A percentile compares a stretch with the other conserved stretches of the same genome.
Evolutionary conservation across 2,113 vertebrate genomes (phyloP).

Genomic region (Balaeniceps rex): DNA sequence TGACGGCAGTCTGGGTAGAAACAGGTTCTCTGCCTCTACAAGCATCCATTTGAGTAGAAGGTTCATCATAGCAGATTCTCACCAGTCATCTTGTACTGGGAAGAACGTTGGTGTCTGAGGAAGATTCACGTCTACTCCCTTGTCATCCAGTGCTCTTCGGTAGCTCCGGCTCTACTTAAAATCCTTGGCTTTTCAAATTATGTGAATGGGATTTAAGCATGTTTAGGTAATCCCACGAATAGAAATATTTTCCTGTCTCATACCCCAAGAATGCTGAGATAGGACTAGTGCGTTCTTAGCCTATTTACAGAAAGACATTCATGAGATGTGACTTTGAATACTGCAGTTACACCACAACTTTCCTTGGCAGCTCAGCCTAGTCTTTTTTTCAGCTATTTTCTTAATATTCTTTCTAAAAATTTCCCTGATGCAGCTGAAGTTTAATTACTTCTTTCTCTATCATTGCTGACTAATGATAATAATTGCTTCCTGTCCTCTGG

Average conservation of each 20-base stretch:
- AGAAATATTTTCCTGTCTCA: not conserved
- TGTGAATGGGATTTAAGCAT: not conserved
- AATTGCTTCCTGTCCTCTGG: conserved; percentile 50
- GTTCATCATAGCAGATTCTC: not conserved
- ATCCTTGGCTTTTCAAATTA: not conserved
- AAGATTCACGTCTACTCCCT: not conserved
- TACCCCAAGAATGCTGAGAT: not conserved
- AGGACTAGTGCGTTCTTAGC: not conserved
- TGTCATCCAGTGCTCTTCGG: not conserved
- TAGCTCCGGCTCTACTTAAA: not conserved
- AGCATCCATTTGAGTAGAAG: not conserved
- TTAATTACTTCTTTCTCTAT: conserved; percentile 52
- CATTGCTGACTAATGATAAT: conserved; percentile 63
- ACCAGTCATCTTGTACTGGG: not conserved
- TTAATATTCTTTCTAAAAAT: not conserved
- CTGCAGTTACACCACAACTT: not conserved
- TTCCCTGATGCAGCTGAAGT: conserved; percentile 48
- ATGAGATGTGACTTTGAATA: not conserved
- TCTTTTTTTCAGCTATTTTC: not conserved
- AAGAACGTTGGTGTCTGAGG: not conserved
- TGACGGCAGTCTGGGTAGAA: not conserved
- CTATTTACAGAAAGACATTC: not conserved
- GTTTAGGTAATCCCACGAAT: not conserved
- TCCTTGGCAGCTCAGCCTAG: not conserved
- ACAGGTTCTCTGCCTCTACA: not conserved